phyloP scores from a whole-genome alignment of 2,888 invertebrate genomes.

The Agonum fuliginosum region DNA sequence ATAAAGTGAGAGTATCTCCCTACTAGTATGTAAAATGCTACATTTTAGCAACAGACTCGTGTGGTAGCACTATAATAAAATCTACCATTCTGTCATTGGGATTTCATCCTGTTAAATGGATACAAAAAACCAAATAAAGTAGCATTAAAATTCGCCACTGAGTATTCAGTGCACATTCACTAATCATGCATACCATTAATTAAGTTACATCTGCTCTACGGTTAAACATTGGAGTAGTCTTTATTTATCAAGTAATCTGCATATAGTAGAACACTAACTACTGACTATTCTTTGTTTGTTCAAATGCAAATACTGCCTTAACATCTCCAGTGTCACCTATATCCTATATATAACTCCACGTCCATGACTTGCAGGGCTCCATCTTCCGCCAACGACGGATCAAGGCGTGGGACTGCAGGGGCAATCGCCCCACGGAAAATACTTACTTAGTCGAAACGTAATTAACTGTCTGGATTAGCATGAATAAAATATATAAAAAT shows the following conservation, averaged over 20 bases:
- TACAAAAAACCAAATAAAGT: too few species aligned
- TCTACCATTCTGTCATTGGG: too few species aligned
- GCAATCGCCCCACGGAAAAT: too few species aligned
- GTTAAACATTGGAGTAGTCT: neutral
- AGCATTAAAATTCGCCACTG: too few species aligned
- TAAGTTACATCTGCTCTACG: neutral
- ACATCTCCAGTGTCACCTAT: constrained; percentile 28
- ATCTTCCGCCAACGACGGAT: neutral
- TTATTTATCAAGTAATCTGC: constrained; percentile 3
- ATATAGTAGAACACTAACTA: constrained; percentile 18
- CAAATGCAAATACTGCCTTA: neutral
- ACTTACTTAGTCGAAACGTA: too few species aligned
- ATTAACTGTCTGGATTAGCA: too few species aligned
- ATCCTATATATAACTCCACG: constrained; percentile 25
- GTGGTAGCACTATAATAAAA: too few species aligned
- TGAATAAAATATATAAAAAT: too few species aligned
- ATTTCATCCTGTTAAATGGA: too few species aligned
- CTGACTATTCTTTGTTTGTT: constrained; percentile 3
- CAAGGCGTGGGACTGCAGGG: neutral
- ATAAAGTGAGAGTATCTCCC: too few species aligned
- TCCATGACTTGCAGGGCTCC: neutral
- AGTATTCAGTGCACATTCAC: constrained; percentile 17
- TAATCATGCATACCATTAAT: constrained; percentile 12
- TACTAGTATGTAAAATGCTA: too few species aligned
- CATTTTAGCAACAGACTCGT: too few species aligned